Conservation (phyloP, 2,113 vertebrate genomes). For the Candoia aspera region DNA sequence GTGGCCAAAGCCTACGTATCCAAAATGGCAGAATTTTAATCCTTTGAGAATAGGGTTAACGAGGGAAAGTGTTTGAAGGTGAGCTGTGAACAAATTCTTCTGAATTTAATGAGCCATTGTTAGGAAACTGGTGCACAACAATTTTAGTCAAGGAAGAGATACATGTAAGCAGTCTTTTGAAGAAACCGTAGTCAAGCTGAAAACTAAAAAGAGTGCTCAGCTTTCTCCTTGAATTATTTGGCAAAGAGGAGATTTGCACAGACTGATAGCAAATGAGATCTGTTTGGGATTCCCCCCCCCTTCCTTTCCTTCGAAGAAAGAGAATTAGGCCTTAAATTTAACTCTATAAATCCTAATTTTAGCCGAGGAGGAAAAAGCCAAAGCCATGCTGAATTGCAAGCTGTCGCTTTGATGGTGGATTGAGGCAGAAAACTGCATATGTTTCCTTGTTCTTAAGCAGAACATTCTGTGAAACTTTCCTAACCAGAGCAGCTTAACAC, state of each 20-base stretch:
- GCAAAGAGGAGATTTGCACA: constrained; percentile 65
- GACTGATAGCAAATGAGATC: constrained; percentile 69
- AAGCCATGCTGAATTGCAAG: constrained; percentile 69
- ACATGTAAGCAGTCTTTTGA: constrained; percentile 70
- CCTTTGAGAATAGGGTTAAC: constrained; percentile 73
- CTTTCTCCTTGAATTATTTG: constrained; percentile 74
- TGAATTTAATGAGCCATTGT: constrained; percentile 80
- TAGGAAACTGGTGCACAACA: constrained; percentile 70
- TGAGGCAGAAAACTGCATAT: constrained; percentile 38
- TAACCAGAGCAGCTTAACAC: constrained; percentile 53
- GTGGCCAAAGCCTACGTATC: constrained; percentile 71
- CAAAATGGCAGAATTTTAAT: constrained; percentile 75
- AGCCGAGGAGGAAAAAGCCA: constrained; percentile 54
- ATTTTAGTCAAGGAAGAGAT: constrained; percentile 68
- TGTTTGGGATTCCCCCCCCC: constrained; percentile 23
- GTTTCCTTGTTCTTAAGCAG: constrained; percentile 57
- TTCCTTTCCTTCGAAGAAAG: constrained; percentile 53
- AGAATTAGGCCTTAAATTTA: constrained; percentile 72
- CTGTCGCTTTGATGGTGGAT: constrained; percentile 52
- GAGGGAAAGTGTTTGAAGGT: constrained; percentile 77
- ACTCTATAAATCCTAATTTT: constrained; percentile 62
- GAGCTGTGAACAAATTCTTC: constrained; percentile 76
- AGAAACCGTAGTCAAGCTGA: constrained; percentile 69
- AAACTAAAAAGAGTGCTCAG: constrained; percentile 67
- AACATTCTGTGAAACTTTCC: constrained; percentile 68